phyloP scores from a whole-genome alignment of 2,888 invertebrate species.

The Drosophila atroscutellata region DNA sequence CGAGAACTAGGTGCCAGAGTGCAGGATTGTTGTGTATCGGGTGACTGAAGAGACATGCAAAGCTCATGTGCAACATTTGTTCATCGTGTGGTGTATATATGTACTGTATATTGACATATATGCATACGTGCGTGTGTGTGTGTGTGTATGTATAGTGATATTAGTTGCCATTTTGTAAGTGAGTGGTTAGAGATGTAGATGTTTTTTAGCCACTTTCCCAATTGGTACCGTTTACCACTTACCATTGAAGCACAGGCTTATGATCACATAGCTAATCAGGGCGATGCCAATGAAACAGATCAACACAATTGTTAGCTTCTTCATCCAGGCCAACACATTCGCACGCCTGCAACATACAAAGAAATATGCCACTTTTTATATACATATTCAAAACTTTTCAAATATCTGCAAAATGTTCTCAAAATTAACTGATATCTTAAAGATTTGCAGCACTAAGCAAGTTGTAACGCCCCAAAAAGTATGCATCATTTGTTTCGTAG shows the following conservation, averaged over 20 bases:
- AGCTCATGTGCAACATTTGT: constrained; percentile 40
- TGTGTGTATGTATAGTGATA: constrained; percentile 14
- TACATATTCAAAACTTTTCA: neutral
- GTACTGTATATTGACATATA: constrained; percentile 1
- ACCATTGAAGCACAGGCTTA: constrained; percentile 84
- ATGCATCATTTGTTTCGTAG: neutral
- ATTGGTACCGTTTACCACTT: constrained; percentile 57
- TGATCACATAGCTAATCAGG: constrained; percentile 82
- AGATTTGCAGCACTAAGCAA: no score
- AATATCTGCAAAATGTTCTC: neutral
- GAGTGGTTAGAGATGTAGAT: constrained; percentile 32
- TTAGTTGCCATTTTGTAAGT: constrained; percentile 45
- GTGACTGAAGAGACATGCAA: constrained; percentile 48
- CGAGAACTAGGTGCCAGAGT: constrained; percentile 50
- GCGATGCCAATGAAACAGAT: constrained; percentile 83
- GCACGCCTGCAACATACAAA: constrained; percentile 72
- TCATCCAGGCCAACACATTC: constrained; percentile 83
- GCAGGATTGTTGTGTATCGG: constrained; percentile 52
- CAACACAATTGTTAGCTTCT: constrained; percentile 82
- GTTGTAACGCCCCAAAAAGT: constrained; percentile 3
- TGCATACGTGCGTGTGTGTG: constrained; percentile 2
- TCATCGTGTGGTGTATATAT: constrained; percentile 1
- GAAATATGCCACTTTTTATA: neutral
- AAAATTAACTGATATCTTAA: neutral
- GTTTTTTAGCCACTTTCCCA: constrained; percentile 9